Evolutionary conservation across 1,140 invertebrate genomes (phyloP), one percentile per base, ranked within the genome.

Genomic region (Diuraphis noxia): DNA sequence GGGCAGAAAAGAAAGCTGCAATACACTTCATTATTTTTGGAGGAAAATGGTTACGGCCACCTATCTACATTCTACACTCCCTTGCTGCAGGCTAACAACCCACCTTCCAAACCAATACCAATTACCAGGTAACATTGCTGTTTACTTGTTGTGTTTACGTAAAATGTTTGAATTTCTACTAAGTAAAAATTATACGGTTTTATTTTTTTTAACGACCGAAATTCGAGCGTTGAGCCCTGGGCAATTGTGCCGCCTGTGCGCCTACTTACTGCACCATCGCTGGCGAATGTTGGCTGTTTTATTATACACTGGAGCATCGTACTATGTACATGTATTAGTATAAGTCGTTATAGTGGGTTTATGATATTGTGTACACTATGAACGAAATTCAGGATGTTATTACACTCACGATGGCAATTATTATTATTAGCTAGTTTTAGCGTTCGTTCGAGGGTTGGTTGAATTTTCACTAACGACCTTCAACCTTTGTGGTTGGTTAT

Each of bases 301-400:
- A 84, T 84, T 84, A 43, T 34, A 84, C 82, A 43, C 82, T 41
- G n/a, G 82, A 84, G 40, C 79, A 43, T 84, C 40, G 81, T 43
- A 41, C 46, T n/a, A 19, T 43, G 10, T 40, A 43, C 7, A n/a
- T 13, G 72, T 81, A 46, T 43, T 46, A 84, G 13, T n/a, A 40
- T 30, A 34, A 46, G 40, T 84, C 41, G 40, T 23, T 46, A 41
- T 43, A 34, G 82, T 84, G 36, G 43, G 5, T 43, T n/a, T 43
- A 43, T n/a, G n/a, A 72, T 84, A n/a, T n/a, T n/a, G 41, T 43
- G 30, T 84, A 36, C 30, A 30, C 30, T 46, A 43, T 3, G 82
- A 46, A 84, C n/a, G 82, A 30, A 84, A 84, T 84, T 43, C 43
- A 34, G 41, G 13, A 43, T n/a, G 25, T 84, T 84, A 84, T 84